Conservation (phyloP, 2,888 invertebrate genomes). For the Ophion slaviceki region DNA sequence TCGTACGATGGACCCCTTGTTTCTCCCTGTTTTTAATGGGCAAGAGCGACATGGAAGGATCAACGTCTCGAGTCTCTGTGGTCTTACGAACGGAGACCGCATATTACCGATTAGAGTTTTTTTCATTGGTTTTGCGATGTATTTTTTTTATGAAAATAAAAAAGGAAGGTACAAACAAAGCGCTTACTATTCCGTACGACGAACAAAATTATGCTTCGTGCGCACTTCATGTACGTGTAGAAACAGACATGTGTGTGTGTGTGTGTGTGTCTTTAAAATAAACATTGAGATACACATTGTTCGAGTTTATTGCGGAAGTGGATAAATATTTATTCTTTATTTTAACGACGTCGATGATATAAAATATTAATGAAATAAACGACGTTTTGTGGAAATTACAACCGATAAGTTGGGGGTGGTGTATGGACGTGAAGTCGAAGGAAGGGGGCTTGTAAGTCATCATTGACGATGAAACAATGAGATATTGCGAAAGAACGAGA, state of each 20-base stretch:
- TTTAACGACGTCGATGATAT: background rate
- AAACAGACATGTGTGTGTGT: no score
- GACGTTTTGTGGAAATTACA: background rate
- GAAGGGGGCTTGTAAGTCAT: background rate
- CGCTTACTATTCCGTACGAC: background rate
- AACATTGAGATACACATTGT: background rate
- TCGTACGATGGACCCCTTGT: constrained; percentile 33
- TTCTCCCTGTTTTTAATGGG: background rate
- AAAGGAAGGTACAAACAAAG: background rate
- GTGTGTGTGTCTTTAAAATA: background rate
- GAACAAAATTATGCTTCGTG: background rate
- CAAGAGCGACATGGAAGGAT: constrained; percentile 8
- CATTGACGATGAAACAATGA: background rate
- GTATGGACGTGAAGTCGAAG: background rate
- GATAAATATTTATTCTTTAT: constrained; percentile 5
- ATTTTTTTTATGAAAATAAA: constrained; percentile 23
- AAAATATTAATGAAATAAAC: constrained; percentile 2
- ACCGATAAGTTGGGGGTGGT: background rate
- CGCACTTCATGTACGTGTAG: background rate
- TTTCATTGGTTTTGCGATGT: constrained; percentile 6
- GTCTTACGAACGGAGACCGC: no score
- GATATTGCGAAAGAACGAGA: constrained; percentile 1
- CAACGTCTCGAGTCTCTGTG: background rate
- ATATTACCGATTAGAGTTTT: background rate
- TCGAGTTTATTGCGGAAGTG: background rate